Base-by-base conservation (phyloP, 2,888 invertebrate species). In the Microplitis deprimator region DNA sequence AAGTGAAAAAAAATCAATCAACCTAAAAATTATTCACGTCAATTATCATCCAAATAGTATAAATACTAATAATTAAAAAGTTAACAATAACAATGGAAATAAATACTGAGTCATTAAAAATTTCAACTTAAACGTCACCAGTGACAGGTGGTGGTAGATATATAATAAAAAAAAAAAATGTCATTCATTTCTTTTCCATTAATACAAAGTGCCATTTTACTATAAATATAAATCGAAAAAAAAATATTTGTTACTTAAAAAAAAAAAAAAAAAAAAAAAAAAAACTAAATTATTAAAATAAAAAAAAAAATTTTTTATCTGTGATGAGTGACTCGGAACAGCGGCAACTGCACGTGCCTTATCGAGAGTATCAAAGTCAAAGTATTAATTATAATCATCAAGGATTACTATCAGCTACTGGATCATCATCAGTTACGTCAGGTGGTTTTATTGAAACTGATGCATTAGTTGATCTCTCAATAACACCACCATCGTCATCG, bases 301-400 rank as follows among this genome's bases (percentile, higher is more conserved):
- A 7, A 41, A 41, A 41, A 41, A 41, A 16, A 20, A 70, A 67
- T 16, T 29, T 50, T 29, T 6, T 67, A 67, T 65, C 67, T 89
- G 89, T 89, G 83, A 89, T 89, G 89, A 89, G 89, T 82, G 88
- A 89, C 86, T 89, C 89, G 81, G 89, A 89, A 89, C 89, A 89
- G 82, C 89, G 84, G 81, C 89, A 89, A 84, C 83, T 89, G 83
- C 89, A 89, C 83, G 89, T 89, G 89, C 89, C 89, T 88, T 89
- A 89, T 82, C 85, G 87, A 85, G 89, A 89, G 82, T 89, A 89
- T 81, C 88, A 89, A 75, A 89, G 89, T 78, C 88, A 89, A 80
- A 89, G 88, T 77, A 88, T 81, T 73, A 13, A 13, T 50, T 13
- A 50, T 13, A 13, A 50, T 50, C 50, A 50, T 50, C 50, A 50